phyloP scores from a whole-genome alignment of 2,888 invertebrate genomes.

The Vesta saturnalis region DNA sequence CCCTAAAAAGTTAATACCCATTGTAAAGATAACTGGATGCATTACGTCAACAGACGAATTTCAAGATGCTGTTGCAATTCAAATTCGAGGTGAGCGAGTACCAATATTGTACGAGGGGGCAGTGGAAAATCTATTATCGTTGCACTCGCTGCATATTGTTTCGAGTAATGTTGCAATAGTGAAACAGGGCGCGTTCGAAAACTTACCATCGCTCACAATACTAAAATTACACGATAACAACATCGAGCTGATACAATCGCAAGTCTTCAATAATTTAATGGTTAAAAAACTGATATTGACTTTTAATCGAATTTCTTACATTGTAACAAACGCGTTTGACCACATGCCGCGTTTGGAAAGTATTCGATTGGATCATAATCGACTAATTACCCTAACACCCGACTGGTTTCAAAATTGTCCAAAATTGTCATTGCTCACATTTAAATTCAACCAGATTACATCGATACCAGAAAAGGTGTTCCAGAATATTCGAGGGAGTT shows the following conservation, averaged over 20 bases:
- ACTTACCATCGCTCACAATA: constrained; percentile 26
- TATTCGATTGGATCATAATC: constrained; percentile 54
- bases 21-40: constrained; percentile 23
- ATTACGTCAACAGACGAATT: constrained; percentile 19
- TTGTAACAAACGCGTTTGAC: constrained; percentile 45
- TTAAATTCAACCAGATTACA: constrained; percentile 52
- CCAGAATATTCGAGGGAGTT: constrained; percentile 48
- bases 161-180: constrained; percentile 28
- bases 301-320: constrained; percentile 42
- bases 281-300: constrained; percentile 40
- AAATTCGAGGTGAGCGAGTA: constrained; percentile 21
- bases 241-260: constrained; percentile 20
- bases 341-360: constrained; percentile 50
- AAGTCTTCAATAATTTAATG: constrained; percentile 25
- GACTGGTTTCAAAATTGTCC: constrained; percentile 56
- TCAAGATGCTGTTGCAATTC: constrained; percentile 29
- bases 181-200: constrained; percentile 34
- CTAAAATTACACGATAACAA: constrained; percentile 27
- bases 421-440: constrained; percentile 47
- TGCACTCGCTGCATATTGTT: constrained; percentile 31
- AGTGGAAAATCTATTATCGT: constrained; percentile 42
- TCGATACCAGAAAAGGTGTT: constrained; percentile 53
- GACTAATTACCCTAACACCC: constrained; percentile 50
- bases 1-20: constrained; percentile 11
- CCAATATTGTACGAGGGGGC: constrained; percentile 31